These are phyloP conservation scores for Cataglyphis rosenhaueri DNA, from an alignment of 2,888 invertebrate genomes.

Conservation along the genomic window DNA sequence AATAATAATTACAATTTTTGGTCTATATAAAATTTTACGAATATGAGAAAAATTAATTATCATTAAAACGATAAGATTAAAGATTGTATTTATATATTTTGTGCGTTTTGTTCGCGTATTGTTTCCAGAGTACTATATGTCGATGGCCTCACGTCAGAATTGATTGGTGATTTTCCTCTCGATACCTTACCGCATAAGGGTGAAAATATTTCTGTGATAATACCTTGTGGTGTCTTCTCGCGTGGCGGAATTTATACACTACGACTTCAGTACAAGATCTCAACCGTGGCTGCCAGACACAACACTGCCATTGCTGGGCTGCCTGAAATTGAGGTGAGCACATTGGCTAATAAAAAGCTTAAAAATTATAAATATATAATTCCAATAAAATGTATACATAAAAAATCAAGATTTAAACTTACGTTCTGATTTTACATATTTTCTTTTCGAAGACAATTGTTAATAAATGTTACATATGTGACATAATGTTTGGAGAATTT, in stretches of 20 bases:
- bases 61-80: background rate
- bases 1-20: background rate
- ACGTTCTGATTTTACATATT: background rate
- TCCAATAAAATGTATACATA: background rate
- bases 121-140: conserved; percentile 85
- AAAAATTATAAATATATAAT: background rate
- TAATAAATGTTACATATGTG: background rate
- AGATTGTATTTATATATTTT: background rate
- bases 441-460: background rate
- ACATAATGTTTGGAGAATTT: background rate
- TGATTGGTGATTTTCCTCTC: conserved; percentile 82
- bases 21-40: background rate
- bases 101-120: background rate
- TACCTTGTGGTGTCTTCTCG: conserved; percentile 91
- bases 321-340: conserved; percentile 76
- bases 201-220: conserved; percentile 83
- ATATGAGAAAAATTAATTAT: background rate
- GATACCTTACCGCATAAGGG: conserved; percentile 71
- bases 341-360: background rate
- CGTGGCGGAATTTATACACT: conserved; percentile 90
- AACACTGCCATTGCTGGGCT: conserved; percentile 69
- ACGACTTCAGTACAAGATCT: conserved; percentile 83
- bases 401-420: background rate
- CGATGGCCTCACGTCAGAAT: conserved; percentile 84
- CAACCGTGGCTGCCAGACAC: conserved; percentile 74